Conservation (phyloP, 2,797 vertebrate genomes). For the Acipenser oxyrinchus region DNA sequence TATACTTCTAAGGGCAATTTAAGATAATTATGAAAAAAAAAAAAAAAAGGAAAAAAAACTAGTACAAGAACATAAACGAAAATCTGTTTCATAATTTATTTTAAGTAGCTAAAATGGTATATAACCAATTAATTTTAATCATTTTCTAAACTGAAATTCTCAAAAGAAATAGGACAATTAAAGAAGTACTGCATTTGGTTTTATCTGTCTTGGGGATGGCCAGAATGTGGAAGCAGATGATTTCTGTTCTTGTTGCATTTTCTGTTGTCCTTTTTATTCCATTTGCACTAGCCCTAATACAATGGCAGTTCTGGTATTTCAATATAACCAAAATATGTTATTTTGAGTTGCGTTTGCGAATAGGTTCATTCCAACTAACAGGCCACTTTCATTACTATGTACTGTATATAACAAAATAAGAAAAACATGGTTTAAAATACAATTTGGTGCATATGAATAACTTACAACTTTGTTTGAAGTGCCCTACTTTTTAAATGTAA, state of each 20-base stretch:
- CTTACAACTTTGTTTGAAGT: too few relatives aligned
- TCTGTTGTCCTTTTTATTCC: too few relatives aligned
- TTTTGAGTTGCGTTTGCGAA: slow-evolving; percentile 33
- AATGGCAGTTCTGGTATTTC: too few relatives aligned
- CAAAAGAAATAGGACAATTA: slow-evolving; percentile 64
- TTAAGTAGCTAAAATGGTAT: slow-evolving; percentile 55
- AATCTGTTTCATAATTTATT: slow-evolving; percentile 38
- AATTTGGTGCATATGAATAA: too few relatives aligned
- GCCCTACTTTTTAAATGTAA: too few relatives aligned
- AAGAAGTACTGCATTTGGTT: slow-evolving; percentile 38
- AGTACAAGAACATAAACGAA: too few relatives aligned
- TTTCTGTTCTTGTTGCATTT: slow-evolving; percentile 8
- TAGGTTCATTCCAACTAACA: neutral
- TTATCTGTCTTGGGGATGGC: slow-evolving; percentile 46
- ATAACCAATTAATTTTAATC: slow-evolving; percentile 61
- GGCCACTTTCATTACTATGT: too few relatives aligned
- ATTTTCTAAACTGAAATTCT: slow-evolving; percentile 56
- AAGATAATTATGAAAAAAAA: slow-evolving; percentile 41
- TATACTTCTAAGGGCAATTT: slow-evolving; percentile 65
- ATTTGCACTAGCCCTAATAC: too few relatives aligned
- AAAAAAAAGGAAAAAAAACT: slow-evolving; percentile 49
- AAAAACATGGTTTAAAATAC: too few relatives aligned
- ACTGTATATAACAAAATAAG: too few relatives aligned
- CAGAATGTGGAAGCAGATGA: slow-evolving; percentile 34
- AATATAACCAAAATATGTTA: slow-evolving; percentile 38